These are phyloP conservation scores for Xenopus borealis DNA, from an alignment of 2,113 vertebrate genomes.

Conservation along the genomic window DNA sequence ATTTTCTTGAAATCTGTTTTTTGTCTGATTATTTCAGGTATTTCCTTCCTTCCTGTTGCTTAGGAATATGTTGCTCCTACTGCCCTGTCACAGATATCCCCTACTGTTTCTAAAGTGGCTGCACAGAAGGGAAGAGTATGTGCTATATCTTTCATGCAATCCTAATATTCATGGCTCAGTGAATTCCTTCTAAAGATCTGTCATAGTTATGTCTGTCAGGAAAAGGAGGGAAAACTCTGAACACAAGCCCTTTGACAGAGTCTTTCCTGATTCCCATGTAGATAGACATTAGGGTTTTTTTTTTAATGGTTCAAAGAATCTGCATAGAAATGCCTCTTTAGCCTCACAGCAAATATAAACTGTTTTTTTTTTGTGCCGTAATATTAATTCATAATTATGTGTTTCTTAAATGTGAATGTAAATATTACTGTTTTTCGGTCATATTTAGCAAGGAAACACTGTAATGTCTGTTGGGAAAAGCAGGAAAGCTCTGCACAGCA, in stretches of 20 bases:
- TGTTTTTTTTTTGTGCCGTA: no score
- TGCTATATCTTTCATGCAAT: neutral
- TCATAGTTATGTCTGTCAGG: slow-evolving; percentile 2
- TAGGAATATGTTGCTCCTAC: neutral
- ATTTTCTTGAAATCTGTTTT: slow-evolving; percentile 18
- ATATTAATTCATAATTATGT: no score
- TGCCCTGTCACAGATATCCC: neutral
- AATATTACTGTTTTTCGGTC: no score
- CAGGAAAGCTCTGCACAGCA: no score
- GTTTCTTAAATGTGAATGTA: no score
- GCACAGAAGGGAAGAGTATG: neutral
- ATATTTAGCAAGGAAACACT: no score
- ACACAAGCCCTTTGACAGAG: neutral
- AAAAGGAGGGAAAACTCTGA: neutral
- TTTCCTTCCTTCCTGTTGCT: slow-evolving; percentile 37
- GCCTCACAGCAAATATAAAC: no score
- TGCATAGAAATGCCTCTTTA: no score
- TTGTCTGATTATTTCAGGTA: slow-evolving; percentile 32
- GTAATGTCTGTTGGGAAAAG: no score
- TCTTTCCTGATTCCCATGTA: neutral
- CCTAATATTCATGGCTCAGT: neutral
- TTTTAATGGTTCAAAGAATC: no score
- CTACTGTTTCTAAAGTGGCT: slow-evolving; percentile 1
- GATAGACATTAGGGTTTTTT: neutral
- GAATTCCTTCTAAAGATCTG: neutral